phyloP scores from a whole-genome alignment of 2,888 invertebrate species.

The Sarcophaga caerulescens region DNA sequence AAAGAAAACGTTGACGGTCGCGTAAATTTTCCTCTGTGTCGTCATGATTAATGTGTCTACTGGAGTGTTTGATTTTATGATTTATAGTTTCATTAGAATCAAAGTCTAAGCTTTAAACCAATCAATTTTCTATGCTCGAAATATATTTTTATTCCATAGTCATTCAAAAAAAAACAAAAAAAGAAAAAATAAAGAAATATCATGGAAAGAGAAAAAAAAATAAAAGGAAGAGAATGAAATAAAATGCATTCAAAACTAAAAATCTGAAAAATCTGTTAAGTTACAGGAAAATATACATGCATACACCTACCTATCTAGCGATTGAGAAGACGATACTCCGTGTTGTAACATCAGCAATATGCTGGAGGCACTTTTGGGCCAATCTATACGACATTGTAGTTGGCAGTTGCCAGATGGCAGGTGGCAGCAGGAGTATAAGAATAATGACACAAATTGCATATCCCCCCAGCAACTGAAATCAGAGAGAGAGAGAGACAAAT shows the following conservation, averaged over 20 bases:
- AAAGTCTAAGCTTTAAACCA: conserved; percentile 58
- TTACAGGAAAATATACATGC: background rate
- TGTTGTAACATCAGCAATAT: conserved; percentile 18
- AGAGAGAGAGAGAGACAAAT: conserved; percentile 22
- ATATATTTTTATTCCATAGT: background rate
- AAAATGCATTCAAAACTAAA: background rate
- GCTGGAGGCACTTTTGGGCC: conserved; percentile 16
- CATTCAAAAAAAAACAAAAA: background rate
- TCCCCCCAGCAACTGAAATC: background rate
- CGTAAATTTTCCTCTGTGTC: conserved; percentile 50
- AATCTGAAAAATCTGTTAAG: background rate
- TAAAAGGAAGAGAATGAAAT: no score
- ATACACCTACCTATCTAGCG: background rate
- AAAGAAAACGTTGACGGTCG: conserved; percentile 25
- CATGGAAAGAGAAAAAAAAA: background rate
- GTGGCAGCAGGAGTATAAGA: background rate
- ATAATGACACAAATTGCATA: background rate
- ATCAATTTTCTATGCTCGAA: conserved; percentile 42
- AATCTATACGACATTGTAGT: background rate
- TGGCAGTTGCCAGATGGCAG: background rate
- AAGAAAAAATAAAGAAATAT: background rate
- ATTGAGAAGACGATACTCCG: background rate
- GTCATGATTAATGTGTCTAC: conserved; percentile 59
- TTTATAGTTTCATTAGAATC: conserved; percentile 59
- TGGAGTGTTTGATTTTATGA: conserved; percentile 58